phyloP scores from a whole-genome alignment of 2,888 invertebrate species.

The Norana najaformis region DNA sequence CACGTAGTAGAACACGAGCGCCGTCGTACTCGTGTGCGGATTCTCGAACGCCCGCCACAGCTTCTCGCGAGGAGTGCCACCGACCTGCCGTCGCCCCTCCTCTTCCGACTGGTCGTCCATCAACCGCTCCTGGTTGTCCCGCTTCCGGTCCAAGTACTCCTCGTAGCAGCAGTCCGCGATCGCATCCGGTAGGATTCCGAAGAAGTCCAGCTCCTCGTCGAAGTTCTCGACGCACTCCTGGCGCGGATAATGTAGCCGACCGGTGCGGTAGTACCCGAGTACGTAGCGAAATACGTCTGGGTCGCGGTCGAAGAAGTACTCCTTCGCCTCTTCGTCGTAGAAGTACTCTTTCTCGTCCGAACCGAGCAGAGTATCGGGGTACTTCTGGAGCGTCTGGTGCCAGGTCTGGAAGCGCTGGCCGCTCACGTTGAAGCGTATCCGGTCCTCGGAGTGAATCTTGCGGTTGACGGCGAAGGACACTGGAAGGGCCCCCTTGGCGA shows the following conservation, averaged over 20 bases:
- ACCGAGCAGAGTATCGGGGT: conserved; percentile 95
- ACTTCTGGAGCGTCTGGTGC: conserved; percentile 98
- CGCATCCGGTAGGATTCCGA: conserved; percentile 94
- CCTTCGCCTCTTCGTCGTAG: conserved; percentile 95
- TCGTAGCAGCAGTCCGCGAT: conserved; percentile 99
- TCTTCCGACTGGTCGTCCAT: conserved; percentile 78
- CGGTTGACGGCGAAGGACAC: conserved; percentile 91
- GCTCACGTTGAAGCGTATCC: conserved; percentile 87
- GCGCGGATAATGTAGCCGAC: conserved; percentile 96
- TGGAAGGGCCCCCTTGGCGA: conserved; percentile 95
- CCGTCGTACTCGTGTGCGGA: conserved; percentile 94
- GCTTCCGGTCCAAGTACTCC: conserved; percentile 96
- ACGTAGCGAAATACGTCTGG: conserved; percentile 97
- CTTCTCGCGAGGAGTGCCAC: conserved; percentile 73
- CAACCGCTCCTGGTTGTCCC: conserved; percentile 95
- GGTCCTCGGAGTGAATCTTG: conserved; percentile 93
- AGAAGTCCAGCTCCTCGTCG: conserved; percentile 98
- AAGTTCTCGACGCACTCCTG: conserved; percentile 98
- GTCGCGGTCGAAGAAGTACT: conserved; percentile 99
- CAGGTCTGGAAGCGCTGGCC: conserved; percentile 94
- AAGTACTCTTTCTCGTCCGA: conserved; percentile 98
- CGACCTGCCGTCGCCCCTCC: conserved; percentile 80
- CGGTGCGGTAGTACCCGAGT: conserved; percentile 94
- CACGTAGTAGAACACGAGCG: conserved; percentile 98
- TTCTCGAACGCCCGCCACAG: conserved; percentile 99